Evolutionary conservation across 2,888 invertebrate genomes (phyloP), one percentile per base, ranked within the genome.

Genomic region (Drosophila borborema): DNA sequence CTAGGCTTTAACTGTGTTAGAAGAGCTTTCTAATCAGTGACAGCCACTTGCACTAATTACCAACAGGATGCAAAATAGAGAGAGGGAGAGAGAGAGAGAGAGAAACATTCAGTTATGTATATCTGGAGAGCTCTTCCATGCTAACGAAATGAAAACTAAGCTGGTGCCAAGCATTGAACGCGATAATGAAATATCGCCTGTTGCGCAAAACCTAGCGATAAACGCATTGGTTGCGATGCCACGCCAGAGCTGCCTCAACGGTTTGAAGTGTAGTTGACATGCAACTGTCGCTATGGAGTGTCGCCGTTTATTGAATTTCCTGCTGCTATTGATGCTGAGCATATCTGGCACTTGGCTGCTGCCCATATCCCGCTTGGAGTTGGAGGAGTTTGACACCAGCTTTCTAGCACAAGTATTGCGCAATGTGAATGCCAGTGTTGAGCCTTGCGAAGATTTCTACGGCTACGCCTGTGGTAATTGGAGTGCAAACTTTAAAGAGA

Each of bases 391-490:
- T 1, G 65, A 79, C 70, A 70, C 49, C 31, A 43, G 66, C 7
- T 89, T 84, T 69, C 56, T 85, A 48, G 51, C 80, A 49, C 77
- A 76, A 61, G 66, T 91, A 41, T 38, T 86, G 61, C 66, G 55
- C 3, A 91, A 91, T 73, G 60, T 91, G 34, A 83, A 91, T 56
- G 46, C 43, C 3, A 77, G 74, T 38, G 74, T 76, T 9, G 74
- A 84, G 61, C 91, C 91, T 2, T 91, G 91, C 58, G 91, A 90
- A 16, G 89, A 91, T 63, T 91, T 91, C 70, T 91, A 89, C 68
- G 74, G 72, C 20, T 91, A 75, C 59, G 88, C 91, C 16, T 91
- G 91, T 5, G 91, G 91, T 45, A 89, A 91, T 51, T 91, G 91
- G 91, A 74, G 80, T 31, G 65, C 16, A 8, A 78, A 85, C 64